phyloP scores from a whole-genome alignment of 2,113 vertebrate species.

The Mobula hypostoma region DNA sequence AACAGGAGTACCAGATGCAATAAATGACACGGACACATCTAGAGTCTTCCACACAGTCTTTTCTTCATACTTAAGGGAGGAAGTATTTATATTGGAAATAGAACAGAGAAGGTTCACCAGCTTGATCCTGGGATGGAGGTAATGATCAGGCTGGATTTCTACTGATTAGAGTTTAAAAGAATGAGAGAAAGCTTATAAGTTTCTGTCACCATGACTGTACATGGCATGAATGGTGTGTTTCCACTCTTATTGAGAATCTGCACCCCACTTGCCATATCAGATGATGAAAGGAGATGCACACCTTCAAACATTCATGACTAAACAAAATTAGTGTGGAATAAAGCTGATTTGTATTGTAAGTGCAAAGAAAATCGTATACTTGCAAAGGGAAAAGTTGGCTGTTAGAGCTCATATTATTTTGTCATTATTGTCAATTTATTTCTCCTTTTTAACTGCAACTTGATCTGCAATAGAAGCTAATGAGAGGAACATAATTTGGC shows the following conservation, averaged over 20 bases:
- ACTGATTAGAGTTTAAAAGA: too few relatives aligned
- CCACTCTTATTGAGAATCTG: neutral
- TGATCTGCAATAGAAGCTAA: neutral
- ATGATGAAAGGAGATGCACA: neutral
- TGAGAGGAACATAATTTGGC: neutral
- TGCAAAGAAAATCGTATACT: neutral
- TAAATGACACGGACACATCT: too few relatives aligned
- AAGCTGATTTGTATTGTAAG: neutral
- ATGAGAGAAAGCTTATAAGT: too few relatives aligned
- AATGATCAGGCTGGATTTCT: too few relatives aligned
- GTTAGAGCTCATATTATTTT: neutral
- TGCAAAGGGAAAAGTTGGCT: neutral
- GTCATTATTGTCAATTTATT: neutral
- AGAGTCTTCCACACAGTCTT: too few relatives aligned
- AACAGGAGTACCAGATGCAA: too few relatives aligned
- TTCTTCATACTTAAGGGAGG: too few relatives aligned
- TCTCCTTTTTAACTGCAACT: neutral
- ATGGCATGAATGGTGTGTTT: neutral
- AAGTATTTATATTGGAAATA: too few relatives aligned
- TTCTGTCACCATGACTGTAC: neutral
- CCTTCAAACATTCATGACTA: neutral
- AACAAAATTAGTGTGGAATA: neutral
- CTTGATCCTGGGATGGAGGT: too few relatives aligned
- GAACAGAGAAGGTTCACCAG: too few relatives aligned
- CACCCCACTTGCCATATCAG: neutral